phyloP scores from a whole-genome alignment of 1,140 invertebrate genomes.

The Chrysopa pallens region DNA sequence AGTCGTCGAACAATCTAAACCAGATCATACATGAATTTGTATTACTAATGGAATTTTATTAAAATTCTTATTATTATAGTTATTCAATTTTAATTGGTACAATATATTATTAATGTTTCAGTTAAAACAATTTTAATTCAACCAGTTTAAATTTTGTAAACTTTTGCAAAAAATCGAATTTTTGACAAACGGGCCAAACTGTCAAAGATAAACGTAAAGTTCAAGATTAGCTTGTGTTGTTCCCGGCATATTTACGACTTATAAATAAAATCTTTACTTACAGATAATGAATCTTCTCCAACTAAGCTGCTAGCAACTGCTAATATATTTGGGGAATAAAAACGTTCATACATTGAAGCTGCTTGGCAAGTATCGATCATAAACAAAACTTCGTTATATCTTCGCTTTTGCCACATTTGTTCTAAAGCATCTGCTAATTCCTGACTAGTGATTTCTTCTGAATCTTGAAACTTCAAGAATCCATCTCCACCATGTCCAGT shows the following conservation, averaged over 20 bases:
- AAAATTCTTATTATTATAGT: too few species aligned
- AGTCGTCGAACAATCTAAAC: too few species aligned
- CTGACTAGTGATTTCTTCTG: slow-evolving; percentile 97
- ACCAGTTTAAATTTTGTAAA: not conserved
- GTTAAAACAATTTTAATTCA: too few species aligned
- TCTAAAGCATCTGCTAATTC: slow-evolving; percentile 97
- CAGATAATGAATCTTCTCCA: slow-evolving; percentile 94
- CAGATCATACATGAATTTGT: too few species aligned
- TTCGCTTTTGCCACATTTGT: slow-evolving; percentile 98
- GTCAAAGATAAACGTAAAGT: not conserved
- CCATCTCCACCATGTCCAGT: slow-evolving; percentile 97
- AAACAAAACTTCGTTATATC: slow-evolving; percentile 97
- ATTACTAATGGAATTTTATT: too few species aligned
- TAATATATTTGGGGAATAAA: slow-evolving; percentile 96
- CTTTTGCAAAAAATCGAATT: slow-evolving; percentile 1
- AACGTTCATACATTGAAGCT: slow-evolving; percentile 94
- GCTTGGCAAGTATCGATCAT: slow-evolving; percentile 99
- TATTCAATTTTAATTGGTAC: too few species aligned
- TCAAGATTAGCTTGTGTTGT: not conserved
- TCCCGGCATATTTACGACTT: not conserved
- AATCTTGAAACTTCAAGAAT: slow-evolving; percentile 98
- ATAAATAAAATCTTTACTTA: slow-evolving; percentile 30
- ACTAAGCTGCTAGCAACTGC: slow-evolving; percentile 93
- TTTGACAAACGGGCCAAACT: not conserved
- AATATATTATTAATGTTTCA: too few species aligned